A percentile compares a stretch with the other conserved stretches of the same genome.
Evolutionary conservation across 1,140 invertebrate genomes (phyloP).

Genomic region (Hestina assimilis): DNA sequence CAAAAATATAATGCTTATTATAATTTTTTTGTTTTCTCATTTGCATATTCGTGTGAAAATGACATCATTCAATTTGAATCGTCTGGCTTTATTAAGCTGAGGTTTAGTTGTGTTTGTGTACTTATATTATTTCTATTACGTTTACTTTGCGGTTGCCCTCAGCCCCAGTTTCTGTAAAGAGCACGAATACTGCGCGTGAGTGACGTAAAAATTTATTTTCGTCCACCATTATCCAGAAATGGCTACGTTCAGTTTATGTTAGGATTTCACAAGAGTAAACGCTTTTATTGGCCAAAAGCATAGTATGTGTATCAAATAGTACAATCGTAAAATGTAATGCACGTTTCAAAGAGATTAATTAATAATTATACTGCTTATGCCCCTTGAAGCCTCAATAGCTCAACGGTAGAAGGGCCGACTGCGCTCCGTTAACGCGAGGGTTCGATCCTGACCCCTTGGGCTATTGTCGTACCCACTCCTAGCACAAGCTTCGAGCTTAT

Average conservation of each 20-base stretch:
- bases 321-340: background rate
- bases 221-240: conserved; percentile 69
- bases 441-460: background rate
- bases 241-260: conserved; percentile 57
- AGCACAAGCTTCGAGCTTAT: too few species aligned
- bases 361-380: too few species aligned
- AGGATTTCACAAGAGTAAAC: conserved; percentile 53
- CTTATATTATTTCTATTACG: background rate
- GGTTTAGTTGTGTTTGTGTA: too few species aligned
- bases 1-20: too few species aligned
- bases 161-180: conserved; percentile 10
- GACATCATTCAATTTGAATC: too few species aligned
- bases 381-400: too few species aligned
- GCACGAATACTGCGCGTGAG: conserved; percentile 40
- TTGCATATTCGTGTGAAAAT: too few species aligned
- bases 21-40: too few species aligned
- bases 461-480: too few species aligned
- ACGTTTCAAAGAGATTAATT: background rate
- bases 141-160: conserved; percentile 4
- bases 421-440: too few species aligned
- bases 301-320: background rate
- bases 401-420: too few species aligned
- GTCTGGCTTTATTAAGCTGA: too few species aligned
- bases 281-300: conserved; percentile 37
- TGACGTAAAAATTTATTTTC: conserved; percentile 63